Percentiles rank a stretch among this genome's conserved stretches.
These are phyloP conservation scores for Paratilapia polleni DNA, from an alignment of 2,113 vertebrate species.

Conservation along the genomic window DNA sequence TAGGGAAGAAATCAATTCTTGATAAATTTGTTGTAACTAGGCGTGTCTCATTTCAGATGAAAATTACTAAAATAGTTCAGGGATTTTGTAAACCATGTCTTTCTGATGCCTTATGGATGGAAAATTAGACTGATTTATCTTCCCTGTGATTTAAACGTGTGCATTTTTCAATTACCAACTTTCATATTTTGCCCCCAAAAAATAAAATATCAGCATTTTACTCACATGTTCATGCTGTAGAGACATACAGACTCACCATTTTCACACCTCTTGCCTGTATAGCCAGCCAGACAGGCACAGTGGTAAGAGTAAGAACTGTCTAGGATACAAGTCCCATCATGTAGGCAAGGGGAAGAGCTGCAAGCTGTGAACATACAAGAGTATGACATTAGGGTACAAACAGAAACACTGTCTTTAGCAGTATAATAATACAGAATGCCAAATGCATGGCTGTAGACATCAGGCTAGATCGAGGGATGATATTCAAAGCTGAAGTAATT, in stretches of 20 bases:
- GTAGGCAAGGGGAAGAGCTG: slow-evolving; percentile 92
- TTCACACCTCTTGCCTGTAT: slow-evolving; percentile 92
- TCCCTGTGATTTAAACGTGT: neutral
- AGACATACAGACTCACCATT: slow-evolving; percentile 79
- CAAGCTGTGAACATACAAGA: slow-evolving; percentile 82
- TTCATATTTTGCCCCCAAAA: neutral
- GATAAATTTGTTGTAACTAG: neutral
- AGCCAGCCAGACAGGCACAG: slow-evolving; percentile 95
- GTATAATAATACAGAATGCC: neutral
- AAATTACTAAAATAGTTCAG: neutral
- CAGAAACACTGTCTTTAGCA: neutral
- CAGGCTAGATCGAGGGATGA: neutral
- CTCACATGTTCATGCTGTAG: neutral
- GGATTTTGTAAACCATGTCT: neutral
- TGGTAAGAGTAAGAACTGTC: slow-evolving; percentile 84
- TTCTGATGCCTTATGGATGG: neutral
- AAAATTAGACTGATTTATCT: neutral
- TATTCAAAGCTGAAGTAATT: slow-evolving; percentile 7
- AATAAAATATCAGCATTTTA: neutral
- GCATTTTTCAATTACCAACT: neutral
- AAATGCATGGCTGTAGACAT: neutral
- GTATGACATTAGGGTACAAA: neutral
- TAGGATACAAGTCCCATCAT: slow-evolving; percentile 92
- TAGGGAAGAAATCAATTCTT: neutral
- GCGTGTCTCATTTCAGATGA: neutral